Base-by-base conservation (phyloP, 2,888 invertebrate genomes). In the Sarcophaga caerulescens region DNA sequence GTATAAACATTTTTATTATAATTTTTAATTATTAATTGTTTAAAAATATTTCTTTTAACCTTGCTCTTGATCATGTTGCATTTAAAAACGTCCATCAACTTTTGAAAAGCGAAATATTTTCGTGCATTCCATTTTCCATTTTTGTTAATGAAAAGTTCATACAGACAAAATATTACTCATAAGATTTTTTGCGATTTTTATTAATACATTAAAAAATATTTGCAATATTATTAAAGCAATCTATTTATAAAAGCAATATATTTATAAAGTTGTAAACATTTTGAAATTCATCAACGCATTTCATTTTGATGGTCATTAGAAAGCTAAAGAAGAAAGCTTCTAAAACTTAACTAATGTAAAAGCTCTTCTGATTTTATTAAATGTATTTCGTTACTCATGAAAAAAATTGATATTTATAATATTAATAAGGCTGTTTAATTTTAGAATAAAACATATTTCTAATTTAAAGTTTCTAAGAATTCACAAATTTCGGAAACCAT, bases 251-350 rank as follows among this genome's bases (percentile, higher is more conserved):
- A 35, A 23, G 10, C 25, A 62, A 62, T 25, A 62, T 79, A 79
- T 80, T 66, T 25, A 47, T 73, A 73, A 14, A 71, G 65, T 59
- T 73, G 44, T 45, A 80, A 80, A 66, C 12, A 69, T 68, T 65
- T 57, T 52, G 62, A 81, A 74, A 81, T 68, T 66, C 21, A 19
- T 80, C 17, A 59, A 75, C 74, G 44, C 75, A 75, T 81, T 69
- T 68, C 75, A 81, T 73, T 75, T 35, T 69, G 52, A 62, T 62
- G 74, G 69, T 44, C 60, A 52, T 47, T 21, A 19, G 52, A 19
- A 60, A 35, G 23, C 59, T 59, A 47, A 14, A 12, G 35, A 66
- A 21, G 60, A 60, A 59, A 60, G 69, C 57, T 66, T 17, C 17
- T 21, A 76, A 57, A 21, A 19, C 47, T 19, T 21, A 59, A 21